Base-by-base conservation (phyloP, 2,113 vertebrate genomes). In the Boulengeromyrus knoepffleri region DNA sequence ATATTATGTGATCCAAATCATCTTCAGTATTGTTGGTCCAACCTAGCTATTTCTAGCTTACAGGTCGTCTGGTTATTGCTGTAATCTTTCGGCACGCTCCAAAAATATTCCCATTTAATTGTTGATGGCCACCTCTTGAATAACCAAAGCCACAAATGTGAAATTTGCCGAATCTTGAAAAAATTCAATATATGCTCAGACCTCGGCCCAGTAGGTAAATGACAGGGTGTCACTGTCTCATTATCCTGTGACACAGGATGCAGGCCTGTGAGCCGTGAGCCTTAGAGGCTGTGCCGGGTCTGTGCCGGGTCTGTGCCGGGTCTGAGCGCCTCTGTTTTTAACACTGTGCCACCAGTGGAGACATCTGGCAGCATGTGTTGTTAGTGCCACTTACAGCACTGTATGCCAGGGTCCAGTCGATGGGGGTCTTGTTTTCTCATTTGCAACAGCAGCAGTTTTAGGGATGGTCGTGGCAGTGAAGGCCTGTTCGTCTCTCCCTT, bases 311-410 rank as follows among this genome's bases (percentile, higher is more conserved):
- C 66, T 49, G 56, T 74, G 42, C 27, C 0, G 27, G 27, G 27
- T 36, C 66, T 31, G 24, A 5, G 62, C 27, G 0, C 46, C 84
- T n/a, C n/a, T 86, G 24, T 50, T 7, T 49, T 50, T 86, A n/a
- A n/a, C 84, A 50, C 46, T 12, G 39, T 24, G 45, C 46, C 80
- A 3, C 39, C 52, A 19, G 17, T 0, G 52, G 52, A 10, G 53
- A 39, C 47, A 53, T 50, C 49, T 9, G 15, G 62, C 88, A 58
- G 45, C 92, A 56, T 90, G 58, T 58, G 3, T 66, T 1, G 70
- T 85, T 90, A 91, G 90, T 93, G 93, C 94, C 94, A 96, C 94
- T 87, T 91, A 91, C 92, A 95, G 95, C 94, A 95, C 94, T 94
- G 49, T 92, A 90, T 92, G 94, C 93, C 94, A 92, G 92, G 84